Evolutionary conservation across 2,888 invertebrate genomes (phyloP).

Genomic region (Lepeophtheirus nordmannii): DNA sequence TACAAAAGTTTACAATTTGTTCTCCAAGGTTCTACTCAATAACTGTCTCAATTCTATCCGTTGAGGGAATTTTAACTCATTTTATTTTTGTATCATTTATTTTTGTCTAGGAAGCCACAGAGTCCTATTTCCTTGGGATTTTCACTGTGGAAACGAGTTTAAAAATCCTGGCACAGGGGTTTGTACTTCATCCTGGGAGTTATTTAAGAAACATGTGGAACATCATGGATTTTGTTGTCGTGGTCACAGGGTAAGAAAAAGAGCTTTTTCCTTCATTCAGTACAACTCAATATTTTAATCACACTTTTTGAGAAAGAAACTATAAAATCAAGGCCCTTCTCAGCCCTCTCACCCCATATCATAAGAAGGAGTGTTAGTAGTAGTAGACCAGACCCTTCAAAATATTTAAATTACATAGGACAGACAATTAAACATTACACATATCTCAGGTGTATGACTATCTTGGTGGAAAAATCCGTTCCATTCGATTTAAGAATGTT

Average conservation of each 20-base stretch:
- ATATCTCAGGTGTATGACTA: conserved; percentile 21
- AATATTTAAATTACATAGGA: too few species aligned
- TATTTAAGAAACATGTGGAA: conserved; percentile 99
- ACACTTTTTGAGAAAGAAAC: neutral
- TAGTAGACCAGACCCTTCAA: too few species aligned
- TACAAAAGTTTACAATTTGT: too few species aligned
- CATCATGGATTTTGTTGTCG: conserved; percentile 99
- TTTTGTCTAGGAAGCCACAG: conserved; percentile 91
- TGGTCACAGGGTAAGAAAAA: conserved; percentile 91
- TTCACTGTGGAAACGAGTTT: conserved; percentile 99
- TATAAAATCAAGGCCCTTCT: neutral
- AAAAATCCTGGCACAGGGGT: conserved; percentile 99
- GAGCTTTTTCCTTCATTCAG: neutral
- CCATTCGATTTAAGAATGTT: conserved; percentile 89
- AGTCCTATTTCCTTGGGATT: conserved; percentile 99
- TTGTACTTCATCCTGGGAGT: conserved; percentile 96
- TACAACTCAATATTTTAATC: neutral
- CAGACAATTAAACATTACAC: too few species aligned
- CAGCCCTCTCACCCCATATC: too few species aligned
- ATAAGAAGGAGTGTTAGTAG: too few species aligned
- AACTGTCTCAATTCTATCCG: too few species aligned
- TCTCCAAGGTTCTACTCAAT: too few species aligned
- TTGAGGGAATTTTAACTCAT: too few species aligned
- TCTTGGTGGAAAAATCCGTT: conserved; percentile 22
- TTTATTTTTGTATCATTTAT: neutral